Evolutionary conservation across 2,797 vertebrate genomes (phyloP).

Genomic region (Platalea minor): DNA sequence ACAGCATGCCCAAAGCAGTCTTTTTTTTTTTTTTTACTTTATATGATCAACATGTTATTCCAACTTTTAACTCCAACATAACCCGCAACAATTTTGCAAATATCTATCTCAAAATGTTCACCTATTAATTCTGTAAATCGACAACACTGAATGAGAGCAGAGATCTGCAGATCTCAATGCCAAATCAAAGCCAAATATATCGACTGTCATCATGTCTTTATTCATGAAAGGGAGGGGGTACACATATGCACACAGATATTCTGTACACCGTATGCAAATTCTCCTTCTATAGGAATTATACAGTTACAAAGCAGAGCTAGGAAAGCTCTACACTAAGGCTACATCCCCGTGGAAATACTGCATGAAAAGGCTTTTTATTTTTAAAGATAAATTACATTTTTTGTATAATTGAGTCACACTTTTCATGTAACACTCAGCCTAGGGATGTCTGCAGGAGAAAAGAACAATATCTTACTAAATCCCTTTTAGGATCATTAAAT

Average conservation of each 20-base stretch:
- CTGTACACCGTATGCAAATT: conserved; percentile 32
- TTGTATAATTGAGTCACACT: conserved; percentile 75
- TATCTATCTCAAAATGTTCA: neutral
- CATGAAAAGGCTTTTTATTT: conserved; percentile 70
- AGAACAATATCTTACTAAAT: conserved; percentile 76
- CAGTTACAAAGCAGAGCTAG: conserved; percentile 67
- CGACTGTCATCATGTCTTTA: neutral
- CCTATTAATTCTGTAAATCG: neutral
- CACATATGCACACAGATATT: neutral
- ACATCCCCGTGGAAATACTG: conserved; percentile 62
- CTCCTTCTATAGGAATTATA: conserved; percentile 69
- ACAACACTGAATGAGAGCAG: neutral
- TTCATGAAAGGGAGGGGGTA: neutral
- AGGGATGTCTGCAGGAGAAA: conserved; percentile 62
- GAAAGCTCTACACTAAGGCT: conserved; percentile 62
- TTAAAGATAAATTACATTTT: conserved; percentile 71
- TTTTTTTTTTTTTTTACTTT: neutral
- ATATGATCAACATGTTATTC: neutral
- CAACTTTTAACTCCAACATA: neutral
- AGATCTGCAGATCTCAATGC: neutral
- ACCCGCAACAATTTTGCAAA: neutral
- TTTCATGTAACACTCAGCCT: conserved; percentile 65
- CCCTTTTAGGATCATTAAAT: conserved; percentile 79
- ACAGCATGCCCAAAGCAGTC: neutral
- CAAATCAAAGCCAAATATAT: neutral